A percentile compares a stretch with the other conserved stretches of the same genome.
These are phyloP conservation scores for Araneus ventricosus DNA, from an alignment of 1,140 invertebrate species.

Conservation along the genomic window DNA sequence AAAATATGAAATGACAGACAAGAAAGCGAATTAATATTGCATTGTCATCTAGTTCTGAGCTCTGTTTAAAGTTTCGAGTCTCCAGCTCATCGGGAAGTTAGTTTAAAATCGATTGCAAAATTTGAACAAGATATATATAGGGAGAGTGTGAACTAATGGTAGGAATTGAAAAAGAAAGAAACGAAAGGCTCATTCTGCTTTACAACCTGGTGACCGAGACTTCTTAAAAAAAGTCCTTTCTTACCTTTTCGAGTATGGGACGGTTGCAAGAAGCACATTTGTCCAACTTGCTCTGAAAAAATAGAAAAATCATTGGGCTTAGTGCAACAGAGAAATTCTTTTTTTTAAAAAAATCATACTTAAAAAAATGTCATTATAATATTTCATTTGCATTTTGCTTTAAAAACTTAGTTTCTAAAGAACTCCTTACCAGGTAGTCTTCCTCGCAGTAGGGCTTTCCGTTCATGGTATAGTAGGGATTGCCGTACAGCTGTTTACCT, in stretches of 20 bases:
- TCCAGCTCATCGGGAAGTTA: too few relatives aligned
- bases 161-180: too few relatives aligned
- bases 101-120: too few relatives aligned
- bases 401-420: neutral
- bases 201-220: too few relatives aligned
- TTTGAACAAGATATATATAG: too few relatives aligned
- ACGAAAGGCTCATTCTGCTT: too few relatives aligned
- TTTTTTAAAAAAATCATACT: neutral
- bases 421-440: constrained; percentile 89
- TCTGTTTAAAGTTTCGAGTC: too few relatives aligned
- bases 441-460: constrained; percentile 96
- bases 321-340: too few relatives aligned
- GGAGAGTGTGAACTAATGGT: too few relatives aligned
- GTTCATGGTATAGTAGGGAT: constrained; percentile 96
- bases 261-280: constrained; percentile 56
- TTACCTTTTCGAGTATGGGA: constrained; percentile 68
- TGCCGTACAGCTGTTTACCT: constrained; percentile 91
- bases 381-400: neutral
- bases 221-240: neutral
- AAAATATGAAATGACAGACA: too few relatives aligned
- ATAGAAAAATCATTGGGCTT: neutral
- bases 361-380: neutral
- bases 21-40: too few relatives aligned
- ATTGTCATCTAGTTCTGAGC: too few relatives aligned
- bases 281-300: constrained; percentile 64